Conservation (phyloP, 2,888 invertebrate genomes). For the Endomychus coccineus region DNA sequence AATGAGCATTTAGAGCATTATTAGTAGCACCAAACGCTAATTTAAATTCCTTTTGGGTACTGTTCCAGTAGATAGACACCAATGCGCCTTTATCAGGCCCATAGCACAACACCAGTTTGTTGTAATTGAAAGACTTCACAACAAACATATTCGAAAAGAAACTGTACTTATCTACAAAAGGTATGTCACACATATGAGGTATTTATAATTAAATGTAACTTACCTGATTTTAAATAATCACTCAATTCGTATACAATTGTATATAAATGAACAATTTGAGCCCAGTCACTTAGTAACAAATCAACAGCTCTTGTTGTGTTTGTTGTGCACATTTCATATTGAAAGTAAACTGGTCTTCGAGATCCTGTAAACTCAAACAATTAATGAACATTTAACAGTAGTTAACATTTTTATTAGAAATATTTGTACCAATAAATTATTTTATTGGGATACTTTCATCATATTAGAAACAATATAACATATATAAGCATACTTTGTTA, state of each 20-base stretch:
- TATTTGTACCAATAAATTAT: too few relatives aligned
- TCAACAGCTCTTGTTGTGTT: slow-evolving; percentile 76
- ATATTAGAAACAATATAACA: too few relatives aligned
- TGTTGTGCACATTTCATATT: slow-evolving; percentile 81
- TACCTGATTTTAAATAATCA: slow-evolving; percentile 68
- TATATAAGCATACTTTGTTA: too few relatives aligned
- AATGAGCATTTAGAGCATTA: slow-evolving; percentile 81
- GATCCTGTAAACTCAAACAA: slow-evolving; percentile 49
- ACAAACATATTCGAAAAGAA: slow-evolving; percentile 63
- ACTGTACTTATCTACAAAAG: slow-evolving; percentile 52
- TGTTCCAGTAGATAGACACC: slow-evolving; percentile 76
- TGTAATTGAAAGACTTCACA: slow-evolving; percentile 88
- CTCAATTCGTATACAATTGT: slow-evolving; percentile 77
- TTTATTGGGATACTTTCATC: too few relatives aligned
- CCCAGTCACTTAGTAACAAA: slow-evolving; percentile 84
- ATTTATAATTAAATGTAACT: slow-evolving; percentile 19
- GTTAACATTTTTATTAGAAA: too few relatives aligned
- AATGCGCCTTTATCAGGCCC: slow-evolving; percentile 79
- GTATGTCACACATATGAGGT: slow-evolving; percentile 4
- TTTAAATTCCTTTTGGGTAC: slow-evolving; percentile 65
- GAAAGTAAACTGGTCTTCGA: slow-evolving; percentile 80
- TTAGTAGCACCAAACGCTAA: slow-evolving; percentile 72
- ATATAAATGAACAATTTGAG: slow-evolving; percentile 84
- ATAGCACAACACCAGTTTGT: slow-evolving; percentile 81
- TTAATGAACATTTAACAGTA: not conserved